Conservation (phyloP, 2,113 vertebrate genomes). For the Indicator indicator region DNA sequence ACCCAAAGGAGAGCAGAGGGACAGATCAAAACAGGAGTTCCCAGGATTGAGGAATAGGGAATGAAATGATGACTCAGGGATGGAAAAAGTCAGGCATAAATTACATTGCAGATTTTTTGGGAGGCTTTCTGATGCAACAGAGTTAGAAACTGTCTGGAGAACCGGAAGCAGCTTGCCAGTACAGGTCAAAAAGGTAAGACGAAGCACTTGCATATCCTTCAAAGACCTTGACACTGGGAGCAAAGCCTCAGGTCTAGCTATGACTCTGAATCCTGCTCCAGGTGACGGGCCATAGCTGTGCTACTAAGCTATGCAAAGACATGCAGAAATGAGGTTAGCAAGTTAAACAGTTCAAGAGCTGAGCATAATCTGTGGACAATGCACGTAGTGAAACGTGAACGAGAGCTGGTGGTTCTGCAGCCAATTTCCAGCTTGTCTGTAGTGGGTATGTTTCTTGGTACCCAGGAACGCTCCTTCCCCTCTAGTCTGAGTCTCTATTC, state of each 20-base stretch:
- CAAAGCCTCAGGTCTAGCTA: neutral
- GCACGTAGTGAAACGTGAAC: neutral
- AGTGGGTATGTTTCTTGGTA: neutral
- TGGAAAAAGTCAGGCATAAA: neutral
- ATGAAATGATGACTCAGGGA: neutral
- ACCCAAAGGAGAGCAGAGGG: neutral
- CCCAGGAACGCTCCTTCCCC: rapidly evolving
- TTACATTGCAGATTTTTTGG: neutral
- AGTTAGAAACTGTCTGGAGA: neutral
- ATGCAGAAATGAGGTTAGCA: neutral
- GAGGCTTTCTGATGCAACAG: neutral
- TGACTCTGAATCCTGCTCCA: neutral
- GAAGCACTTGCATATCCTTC: neutral
- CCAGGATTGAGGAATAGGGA: neutral
- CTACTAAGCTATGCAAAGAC: neutral
- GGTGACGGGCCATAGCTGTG: neutral
- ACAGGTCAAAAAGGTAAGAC: neutral
- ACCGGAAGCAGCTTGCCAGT: neutral
- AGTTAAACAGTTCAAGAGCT: neutral
- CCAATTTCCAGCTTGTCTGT: neutral
- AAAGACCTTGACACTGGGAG: neutral
- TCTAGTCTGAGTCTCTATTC: neutral
- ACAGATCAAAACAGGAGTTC: neutral
- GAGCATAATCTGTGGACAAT: neutral
- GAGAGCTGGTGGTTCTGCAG: neutral